Percentiles rank a stretch among this genome's conserved stretches.
Conservation (phyloP, 2,888 invertebrate species). For the Dinocampus coccinellae region DNA sequence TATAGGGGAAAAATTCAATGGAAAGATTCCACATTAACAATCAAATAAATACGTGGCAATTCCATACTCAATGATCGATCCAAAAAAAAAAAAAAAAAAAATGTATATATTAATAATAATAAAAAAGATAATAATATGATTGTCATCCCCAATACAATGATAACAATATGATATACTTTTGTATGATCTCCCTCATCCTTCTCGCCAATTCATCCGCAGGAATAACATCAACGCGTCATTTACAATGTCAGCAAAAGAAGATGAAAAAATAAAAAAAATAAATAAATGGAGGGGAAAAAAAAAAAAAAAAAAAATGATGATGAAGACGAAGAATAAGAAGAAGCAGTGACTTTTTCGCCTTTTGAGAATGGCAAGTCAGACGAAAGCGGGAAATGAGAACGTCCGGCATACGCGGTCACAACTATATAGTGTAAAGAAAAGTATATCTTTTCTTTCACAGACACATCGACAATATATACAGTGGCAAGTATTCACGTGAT, state of each 20-base stretch:
- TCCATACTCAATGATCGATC: too few species aligned
- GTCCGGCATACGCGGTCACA: conserved; percentile 26
- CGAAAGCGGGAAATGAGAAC: conserved; percentile 40
- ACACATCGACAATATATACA: conserved; percentile 24
- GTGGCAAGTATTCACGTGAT: conserved; percentile 33
- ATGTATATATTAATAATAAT: too few species aligned
- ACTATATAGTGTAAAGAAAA: conserved; percentile 27
- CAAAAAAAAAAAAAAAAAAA: too few species aligned
- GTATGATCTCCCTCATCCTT: background rate
- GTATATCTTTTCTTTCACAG: conserved; percentile 37
- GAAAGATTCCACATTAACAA: too few species aligned
- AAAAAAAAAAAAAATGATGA: too few species aligned
- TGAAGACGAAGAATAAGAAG: background rate
- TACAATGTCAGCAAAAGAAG: background rate
- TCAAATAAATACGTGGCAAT: too few species aligned
- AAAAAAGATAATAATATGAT: too few species aligned
- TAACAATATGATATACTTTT: background rate
- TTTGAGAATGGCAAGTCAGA: conserved; percentile 18
- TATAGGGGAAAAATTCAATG: too few species aligned
- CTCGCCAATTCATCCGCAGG: background rate
- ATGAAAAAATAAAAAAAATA: too few species aligned
- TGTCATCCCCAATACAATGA: background rate
- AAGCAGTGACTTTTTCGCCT: conserved; percentile 22
- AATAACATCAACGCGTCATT: background rate
- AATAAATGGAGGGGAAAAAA: too few species aligned